These are phyloP conservation scores for Enchytraeus crypticus DNA, from an alignment of 2,888 invertebrate species.

Conservation along the genomic window DNA sequence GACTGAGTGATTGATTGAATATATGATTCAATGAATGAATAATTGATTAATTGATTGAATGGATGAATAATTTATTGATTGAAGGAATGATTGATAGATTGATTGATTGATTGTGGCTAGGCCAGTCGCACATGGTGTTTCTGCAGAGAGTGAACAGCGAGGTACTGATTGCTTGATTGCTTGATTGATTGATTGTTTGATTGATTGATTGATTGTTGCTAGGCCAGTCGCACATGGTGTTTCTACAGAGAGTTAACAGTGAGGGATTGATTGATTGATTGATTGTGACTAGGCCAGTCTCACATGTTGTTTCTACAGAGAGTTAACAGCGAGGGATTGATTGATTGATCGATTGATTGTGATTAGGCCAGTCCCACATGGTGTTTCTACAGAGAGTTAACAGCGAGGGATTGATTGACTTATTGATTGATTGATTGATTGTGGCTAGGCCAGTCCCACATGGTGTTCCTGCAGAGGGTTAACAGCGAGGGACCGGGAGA, in stretches of 20 bases:
- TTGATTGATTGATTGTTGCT: constrained; percentile 18
- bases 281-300: constrained; percentile 46
- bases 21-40: neutral
- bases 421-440: neutral
- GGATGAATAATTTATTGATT: neutral
- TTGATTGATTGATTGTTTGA: neutral
- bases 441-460: constrained; percentile 58
- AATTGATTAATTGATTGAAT: neutral
- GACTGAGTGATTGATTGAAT: neutral
- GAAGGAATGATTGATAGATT: neutral
- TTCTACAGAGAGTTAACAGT: constrained; percentile 78
- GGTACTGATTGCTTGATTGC: constrained; percentile 52
- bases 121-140: constrained; percentile 76
- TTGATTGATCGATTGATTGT: neutral
- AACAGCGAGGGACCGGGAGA: constrained; percentile 73
- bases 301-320: constrained; percentile 94
- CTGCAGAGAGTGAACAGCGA: constrained; percentile 85
- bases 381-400: constrained; percentile 90
- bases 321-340: constrained; percentile 59
- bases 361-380: constrained; percentile 63
- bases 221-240: constrained; percentile 72
- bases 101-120: constrained; percentile 33
- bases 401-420: constrained; percentile 51
- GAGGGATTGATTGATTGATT: neutral
- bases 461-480: constrained; percentile 91